phyloP scores from a whole-genome alignment of 2,113 vertebrate genomes.

The Chlorodrepanis virens region DNA sequence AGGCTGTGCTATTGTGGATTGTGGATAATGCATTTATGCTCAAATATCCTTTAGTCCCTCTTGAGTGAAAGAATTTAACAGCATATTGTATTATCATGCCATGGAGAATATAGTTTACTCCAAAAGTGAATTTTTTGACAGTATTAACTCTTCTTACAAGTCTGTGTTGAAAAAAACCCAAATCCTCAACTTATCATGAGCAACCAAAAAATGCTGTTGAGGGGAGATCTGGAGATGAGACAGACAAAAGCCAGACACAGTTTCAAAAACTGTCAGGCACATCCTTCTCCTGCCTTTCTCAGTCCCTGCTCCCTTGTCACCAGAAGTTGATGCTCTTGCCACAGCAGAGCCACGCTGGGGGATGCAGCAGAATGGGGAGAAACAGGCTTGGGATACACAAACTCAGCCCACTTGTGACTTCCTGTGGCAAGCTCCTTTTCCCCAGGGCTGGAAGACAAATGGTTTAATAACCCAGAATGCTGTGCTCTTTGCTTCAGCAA shows the following conservation, averaged over 20 bases:
- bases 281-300: not conserved
- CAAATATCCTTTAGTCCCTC: conserved; percentile 71
- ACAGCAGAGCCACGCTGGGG: not conserved
- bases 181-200: not conserved
- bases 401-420: not conserved
- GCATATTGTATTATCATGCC: conserved; percentile 58
- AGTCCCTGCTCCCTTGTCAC: not conserved
- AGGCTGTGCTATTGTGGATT: conserved; percentile 63
- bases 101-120: conserved; percentile 55
- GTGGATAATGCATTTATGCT: conserved; percentile 72
- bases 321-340: not conserved
- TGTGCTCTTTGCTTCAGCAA: conserved; percentile 23
- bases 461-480: conserved; percentile 46
- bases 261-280: not conserved
- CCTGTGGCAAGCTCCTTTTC: not conserved
- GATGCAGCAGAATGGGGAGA: not conserved
- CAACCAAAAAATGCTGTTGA: not conserved
- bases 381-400: not conserved
- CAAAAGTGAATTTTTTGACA: conserved; percentile 61
- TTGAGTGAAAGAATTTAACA: conserved; percentile 65
- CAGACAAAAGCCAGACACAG: not conserved
- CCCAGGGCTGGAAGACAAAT: conserved; percentile 15
- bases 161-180: not conserved
- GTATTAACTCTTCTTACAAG: conserved; percentile 32
- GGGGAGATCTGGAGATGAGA: conserved; percentile 10